phyloP scores from a whole-genome alignment of 2,113 vertebrate species.

The Gambusia affinis region DNA sequence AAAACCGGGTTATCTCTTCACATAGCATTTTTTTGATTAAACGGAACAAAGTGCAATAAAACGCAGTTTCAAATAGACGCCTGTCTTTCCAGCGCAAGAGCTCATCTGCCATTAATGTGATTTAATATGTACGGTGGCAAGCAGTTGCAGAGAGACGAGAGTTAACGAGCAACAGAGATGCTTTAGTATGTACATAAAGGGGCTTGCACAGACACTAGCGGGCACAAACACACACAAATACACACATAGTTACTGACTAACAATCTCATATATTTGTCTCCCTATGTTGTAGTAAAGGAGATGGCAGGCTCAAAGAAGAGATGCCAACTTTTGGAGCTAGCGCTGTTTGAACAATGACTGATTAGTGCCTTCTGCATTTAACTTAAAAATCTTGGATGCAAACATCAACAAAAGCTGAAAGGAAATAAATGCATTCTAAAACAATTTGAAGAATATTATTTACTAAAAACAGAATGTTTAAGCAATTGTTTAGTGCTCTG shows the following conservation, averaged over 20 bases:
- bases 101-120: slow-evolving; percentile 77
- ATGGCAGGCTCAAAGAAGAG: slow-evolving; percentile 79
- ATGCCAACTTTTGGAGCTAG: slow-evolving; percentile 76
- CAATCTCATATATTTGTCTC: slow-evolving; percentile 49
- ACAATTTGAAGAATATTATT: background rate
- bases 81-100: slow-evolving; percentile 64
- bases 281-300: slow-evolving; percentile 26
- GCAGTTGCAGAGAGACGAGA: slow-evolving; percentile 70
- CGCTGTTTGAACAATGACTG: slow-evolving; percentile 86
- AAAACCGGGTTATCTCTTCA: slow-evolving; percentile 79
- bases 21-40: slow-evolving; percentile 74
- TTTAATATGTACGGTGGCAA: slow-evolving; percentile 75
- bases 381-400: slow-evolving; percentile 25
- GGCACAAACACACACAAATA: slow-evolving; percentile 49
- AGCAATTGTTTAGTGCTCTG: background rate
- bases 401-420: slow-evolving; percentile 8
- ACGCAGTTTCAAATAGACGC: slow-evolving; percentile 73
- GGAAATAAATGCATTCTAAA: slow-evolving; percentile 12
- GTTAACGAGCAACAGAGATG: slow-evolving; percentile 77
- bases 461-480: background rate
- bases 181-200: slow-evolving; percentile 78
- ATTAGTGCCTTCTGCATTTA: slow-evolving; percentile 69
- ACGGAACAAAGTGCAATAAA: slow-evolving; percentile 83
- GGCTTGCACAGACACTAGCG: slow-evolving; percentile 53
- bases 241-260: slow-evolving; percentile 54